Evolutionary conservation across 2,888 invertebrate species (phyloP).

Genomic region (Drosophila koepferae): DNA sequence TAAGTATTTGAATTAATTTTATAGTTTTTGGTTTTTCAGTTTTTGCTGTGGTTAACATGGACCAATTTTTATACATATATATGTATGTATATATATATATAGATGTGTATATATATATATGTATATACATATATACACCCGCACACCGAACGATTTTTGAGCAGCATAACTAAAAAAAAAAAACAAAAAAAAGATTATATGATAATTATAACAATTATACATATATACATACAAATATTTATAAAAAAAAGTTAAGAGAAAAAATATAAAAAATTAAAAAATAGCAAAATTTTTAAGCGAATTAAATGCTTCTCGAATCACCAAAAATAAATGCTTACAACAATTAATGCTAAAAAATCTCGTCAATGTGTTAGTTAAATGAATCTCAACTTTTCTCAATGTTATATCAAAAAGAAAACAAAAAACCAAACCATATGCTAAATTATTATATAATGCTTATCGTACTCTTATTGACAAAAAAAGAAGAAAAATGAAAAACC

Average conservation of each 20-base stretch:
- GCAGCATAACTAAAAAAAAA: slow-evolving; percentile 31
- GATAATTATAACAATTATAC: slow-evolving; percentile 41
- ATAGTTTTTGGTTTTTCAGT: slow-evolving; percentile 31
- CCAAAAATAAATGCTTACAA: slow-evolving; percentile 48
- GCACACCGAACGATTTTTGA: slow-evolving; percentile 68
- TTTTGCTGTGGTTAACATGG: slow-evolving; percentile 78
- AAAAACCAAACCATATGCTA: slow-evolving; percentile 46
- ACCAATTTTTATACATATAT: slow-evolving; percentile 80
- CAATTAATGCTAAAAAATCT: slow-evolving; percentile 61
- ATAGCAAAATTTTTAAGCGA: slow-evolving; percentile 76
- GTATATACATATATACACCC: slow-evolving; percentile 59
- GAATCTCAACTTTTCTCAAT: slow-evolving; percentile 80
- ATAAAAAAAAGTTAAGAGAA: slow-evolving; percentile 10
- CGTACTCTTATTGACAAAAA: slow-evolving; percentile 51
- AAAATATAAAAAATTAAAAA: slow-evolving; percentile 34
- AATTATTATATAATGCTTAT: slow-evolving; percentile 58
- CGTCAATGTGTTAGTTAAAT: slow-evolving; percentile 81
- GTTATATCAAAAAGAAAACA: slow-evolving; percentile 55
- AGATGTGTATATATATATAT: slow-evolving; percentile 46
- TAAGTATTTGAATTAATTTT: neutral
- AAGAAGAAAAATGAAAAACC: slow-evolving; percentile 17
- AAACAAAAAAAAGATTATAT: slow-evolving; percentile 21
- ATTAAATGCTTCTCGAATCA: slow-evolving; percentile 57
- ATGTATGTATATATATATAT: slow-evolving; percentile 52
- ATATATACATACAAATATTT: slow-evolving; percentile 37